phyloP scores from a whole-genome alignment of 2,888 invertebrate species.

The Pammene fasciana region DNA sequence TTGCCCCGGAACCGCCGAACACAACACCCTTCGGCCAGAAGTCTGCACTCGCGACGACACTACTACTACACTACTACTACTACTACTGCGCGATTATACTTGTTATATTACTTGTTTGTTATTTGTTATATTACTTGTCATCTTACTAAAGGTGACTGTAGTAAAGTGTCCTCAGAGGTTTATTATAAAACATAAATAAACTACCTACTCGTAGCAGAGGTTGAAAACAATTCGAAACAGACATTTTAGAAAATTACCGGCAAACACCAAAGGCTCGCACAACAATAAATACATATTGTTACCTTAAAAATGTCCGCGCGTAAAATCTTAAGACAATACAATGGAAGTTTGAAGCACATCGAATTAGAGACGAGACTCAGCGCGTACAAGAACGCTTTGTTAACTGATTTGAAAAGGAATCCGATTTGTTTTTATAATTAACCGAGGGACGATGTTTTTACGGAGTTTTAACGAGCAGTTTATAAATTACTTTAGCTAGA shows the following conservation, averaged over 20 bases:
- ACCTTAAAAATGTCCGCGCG: conserved; percentile 30
- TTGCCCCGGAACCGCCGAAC: too few relatives aligned
- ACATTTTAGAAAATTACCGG: conserved; percentile 21
- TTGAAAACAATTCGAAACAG: not conserved
- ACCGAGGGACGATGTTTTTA: conserved; percentile 8
- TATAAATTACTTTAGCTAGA: conserved; percentile 4
- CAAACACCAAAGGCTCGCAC: conserved; percentile 10
- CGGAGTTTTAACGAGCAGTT: not conserved
- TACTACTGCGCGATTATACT: too few relatives aligned
- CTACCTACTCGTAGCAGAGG: too few relatives aligned
- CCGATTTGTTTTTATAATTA: conserved; percentile 33
- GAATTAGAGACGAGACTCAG: conserved; percentile 36
- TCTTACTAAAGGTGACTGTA: not conserved
- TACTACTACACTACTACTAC: too few relatives aligned
- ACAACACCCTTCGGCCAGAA: too few relatives aligned
- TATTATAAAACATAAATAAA: not conserved
- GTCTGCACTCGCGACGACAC: too few relatives aligned
- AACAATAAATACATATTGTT: conserved; percentile 31
- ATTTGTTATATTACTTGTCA: too few relatives aligned
- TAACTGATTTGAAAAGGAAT: conserved; percentile 32
- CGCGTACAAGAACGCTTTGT: conserved; percentile 32
- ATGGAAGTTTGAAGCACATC: conserved; percentile 35
- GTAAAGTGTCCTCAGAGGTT: not conserved
- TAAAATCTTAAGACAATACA: conserved; percentile 40
- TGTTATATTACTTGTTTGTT: too few relatives aligned